Evolutionary conservation across 2,888 invertebrate species (phyloP).

Genomic region (Himalopsyche anomala): DNA sequence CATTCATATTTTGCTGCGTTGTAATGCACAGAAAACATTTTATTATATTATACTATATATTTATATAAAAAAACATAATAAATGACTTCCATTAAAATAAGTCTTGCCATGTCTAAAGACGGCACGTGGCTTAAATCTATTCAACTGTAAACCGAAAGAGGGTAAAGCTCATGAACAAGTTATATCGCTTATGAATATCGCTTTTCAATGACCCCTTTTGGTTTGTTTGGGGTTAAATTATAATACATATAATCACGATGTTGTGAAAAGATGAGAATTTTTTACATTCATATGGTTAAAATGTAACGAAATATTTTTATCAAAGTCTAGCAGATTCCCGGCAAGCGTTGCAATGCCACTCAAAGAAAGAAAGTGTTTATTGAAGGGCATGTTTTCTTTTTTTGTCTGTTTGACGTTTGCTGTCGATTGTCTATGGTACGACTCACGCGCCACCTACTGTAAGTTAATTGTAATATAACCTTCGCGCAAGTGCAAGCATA

Average conservation of each 20-base stretch:
- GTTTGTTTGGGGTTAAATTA: conserved; percentile 32
- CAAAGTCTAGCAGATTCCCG: no score
- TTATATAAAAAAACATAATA: conserved; percentile 24
- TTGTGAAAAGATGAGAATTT: not conserved
- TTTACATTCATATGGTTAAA: not conserved
- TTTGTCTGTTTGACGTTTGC: no score
- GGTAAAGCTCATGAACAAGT: conserved; percentile 38
- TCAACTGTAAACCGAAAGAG: conserved; percentile 21
- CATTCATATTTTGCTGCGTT: not conserved
- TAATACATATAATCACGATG: not conserved
- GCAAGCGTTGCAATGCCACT: no score
- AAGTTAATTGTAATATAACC: no score
- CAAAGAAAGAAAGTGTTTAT: no score
- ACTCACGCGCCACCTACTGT: no score
- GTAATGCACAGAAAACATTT: not conserved
- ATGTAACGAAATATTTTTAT: not conserved
- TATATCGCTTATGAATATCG: conserved; percentile 50
- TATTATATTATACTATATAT: not conserved
- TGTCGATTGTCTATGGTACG: no score
- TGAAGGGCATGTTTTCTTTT: no score
- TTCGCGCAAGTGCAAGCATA: no score
- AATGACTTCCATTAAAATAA: conserved; percentile 59
- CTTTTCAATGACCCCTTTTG: conserved; percentile 44
- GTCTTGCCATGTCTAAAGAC: conserved; percentile 62
- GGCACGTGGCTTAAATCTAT: conserved; percentile 58